phyloP scores from a whole-genome alignment of 2,888 invertebrate species.

The Rhabditoides inermis region DNA sequence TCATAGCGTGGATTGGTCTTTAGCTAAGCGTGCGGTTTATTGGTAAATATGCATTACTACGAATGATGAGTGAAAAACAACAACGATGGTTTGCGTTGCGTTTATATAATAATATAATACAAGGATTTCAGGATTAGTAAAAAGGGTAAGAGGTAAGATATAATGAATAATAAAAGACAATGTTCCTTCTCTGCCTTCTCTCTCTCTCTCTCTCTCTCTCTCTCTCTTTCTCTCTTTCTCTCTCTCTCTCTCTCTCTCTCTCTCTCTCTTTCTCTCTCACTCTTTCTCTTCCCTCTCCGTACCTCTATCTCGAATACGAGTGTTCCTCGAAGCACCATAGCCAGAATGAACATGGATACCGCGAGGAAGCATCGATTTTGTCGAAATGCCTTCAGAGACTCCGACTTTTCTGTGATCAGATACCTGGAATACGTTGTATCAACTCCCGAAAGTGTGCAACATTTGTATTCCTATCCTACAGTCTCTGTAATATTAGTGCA shows the following conservation, averaged over 20 bases:
- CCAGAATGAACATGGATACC: constrained; percentile 30
- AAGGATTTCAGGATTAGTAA: no score
- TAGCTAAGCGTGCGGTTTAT: no score
- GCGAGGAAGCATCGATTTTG: constrained; percentile 30
- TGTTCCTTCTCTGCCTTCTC: not conserved
- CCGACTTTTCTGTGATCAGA: constrained; percentile 26
- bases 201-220: not conserved
- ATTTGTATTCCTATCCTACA: no score
- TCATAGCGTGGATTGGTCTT: no score
- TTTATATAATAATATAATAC: no score
- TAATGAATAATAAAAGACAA: no score
- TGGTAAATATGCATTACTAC: no score
- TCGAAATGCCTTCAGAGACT: constrained; percentile 20
- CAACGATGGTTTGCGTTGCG: no score
- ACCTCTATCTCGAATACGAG: constrained; percentile 41
- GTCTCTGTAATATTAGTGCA: no score
- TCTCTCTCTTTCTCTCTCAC: not conserved
- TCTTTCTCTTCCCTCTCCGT: not conserved
- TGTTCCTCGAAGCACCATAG: constrained; percentile 36
- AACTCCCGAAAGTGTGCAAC: no score
- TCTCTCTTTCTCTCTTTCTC: not conserved
- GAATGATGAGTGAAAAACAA: no score
- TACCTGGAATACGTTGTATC: constrained; percentile 2
- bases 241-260: not conserved
- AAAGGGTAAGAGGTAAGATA: no score